Conservation (phyloP, 1,140 invertebrate genomes). For the Andricus grossulariae region DNA sequence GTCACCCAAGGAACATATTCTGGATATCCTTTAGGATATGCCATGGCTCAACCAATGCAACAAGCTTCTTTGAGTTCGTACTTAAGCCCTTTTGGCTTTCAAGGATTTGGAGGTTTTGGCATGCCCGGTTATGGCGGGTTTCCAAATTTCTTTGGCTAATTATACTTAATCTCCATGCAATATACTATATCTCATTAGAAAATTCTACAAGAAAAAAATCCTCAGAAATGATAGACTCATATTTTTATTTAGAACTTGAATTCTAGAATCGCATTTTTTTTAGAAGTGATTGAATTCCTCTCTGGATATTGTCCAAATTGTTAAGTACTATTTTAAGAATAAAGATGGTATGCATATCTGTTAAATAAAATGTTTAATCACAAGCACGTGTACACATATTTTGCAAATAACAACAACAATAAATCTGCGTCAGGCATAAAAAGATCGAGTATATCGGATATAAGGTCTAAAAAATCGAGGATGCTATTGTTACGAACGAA, state of each 20-base stretch:
- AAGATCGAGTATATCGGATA: conserved; percentile 29
- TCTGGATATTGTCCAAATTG: too few relatives aligned
- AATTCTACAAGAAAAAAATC: too few relatives aligned
- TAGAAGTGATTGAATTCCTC: too few relatives aligned
- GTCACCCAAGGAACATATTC: too few relatives aligned
- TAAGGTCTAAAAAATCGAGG: conserved; percentile 37
- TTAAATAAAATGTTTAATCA: conserved; percentile 2
- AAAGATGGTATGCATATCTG: neutral
- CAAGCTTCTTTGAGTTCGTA: neutral
- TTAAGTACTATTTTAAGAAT: too few relatives aligned
- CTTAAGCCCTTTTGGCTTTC: conserved; percentile 14
- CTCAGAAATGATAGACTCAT: too few relatives aligned
- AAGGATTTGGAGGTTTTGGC: conserved; percentile 16
- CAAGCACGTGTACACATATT: conserved; percentile 18
- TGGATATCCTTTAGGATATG: too few relatives aligned
- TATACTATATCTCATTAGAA: too few relatives aligned
- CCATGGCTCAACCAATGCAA: conserved; percentile 17
- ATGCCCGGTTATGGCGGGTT: conserved; percentile 19
- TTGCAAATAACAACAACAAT: conserved; percentile 34
- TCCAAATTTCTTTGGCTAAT: conserved; percentile 31
- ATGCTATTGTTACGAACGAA: conserved; percentile 44
- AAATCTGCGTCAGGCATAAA: conserved; percentile 33
- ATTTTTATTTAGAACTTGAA: too few relatives aligned
- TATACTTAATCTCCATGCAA: neutral
- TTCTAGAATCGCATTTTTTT: too few relatives aligned